Evolutionary conservation across 2,797 vertebrate genomes (phyloP).

Genomic region (Helicolenus hilgendorfi): DNA sequence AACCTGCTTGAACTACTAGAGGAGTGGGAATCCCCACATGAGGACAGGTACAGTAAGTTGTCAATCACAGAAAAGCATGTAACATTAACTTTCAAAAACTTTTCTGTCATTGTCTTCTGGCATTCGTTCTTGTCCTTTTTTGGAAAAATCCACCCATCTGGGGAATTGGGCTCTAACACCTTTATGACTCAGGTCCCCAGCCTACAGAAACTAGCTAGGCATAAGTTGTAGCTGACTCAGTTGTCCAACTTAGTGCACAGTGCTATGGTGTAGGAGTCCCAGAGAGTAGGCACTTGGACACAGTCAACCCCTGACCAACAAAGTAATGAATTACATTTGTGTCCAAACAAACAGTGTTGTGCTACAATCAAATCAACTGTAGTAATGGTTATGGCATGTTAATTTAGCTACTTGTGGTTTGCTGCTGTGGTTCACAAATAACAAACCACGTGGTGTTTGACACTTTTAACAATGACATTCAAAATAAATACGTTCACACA

Average conservation of each 20-base stretch:
- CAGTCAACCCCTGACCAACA: slow-evolving; percentile 43
- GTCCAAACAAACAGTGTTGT: slow-evolving; percentile 14
- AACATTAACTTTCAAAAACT: background rate
- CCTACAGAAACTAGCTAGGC: background rate
- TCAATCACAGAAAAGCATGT: slow-evolving; percentile 26
- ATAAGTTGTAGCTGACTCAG: background rate
- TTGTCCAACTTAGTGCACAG: slow-evolving; percentile 68
- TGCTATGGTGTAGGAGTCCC: slow-evolving; percentile 77
- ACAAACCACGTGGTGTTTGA: background rate
- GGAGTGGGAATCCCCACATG: slow-evolving; percentile 17
- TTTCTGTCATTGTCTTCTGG: slow-evolving; percentile 18
- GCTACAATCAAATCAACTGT: slow-evolving; percentile 16
- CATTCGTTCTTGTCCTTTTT: background rate
- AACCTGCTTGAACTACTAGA: slow-evolving; percentile 8
- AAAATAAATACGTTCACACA: slow-evolving; percentile 47
- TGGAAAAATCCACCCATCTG: background rate
- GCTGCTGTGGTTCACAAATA: background rate
- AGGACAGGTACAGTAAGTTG: slow-evolving; percentile 9
- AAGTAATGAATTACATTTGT: slow-evolving; percentile 19
- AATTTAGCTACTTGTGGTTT: background rate
- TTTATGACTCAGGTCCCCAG: slow-evolving; percentile 3
- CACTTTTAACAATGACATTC: background rate
- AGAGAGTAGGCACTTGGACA: slow-evolving; percentile 85
- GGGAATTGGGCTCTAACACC: background rate
- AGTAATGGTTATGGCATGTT: background rate